Conservation (phyloP, 1,140 invertebrate genomes). For the Lerema accius region DNA sequence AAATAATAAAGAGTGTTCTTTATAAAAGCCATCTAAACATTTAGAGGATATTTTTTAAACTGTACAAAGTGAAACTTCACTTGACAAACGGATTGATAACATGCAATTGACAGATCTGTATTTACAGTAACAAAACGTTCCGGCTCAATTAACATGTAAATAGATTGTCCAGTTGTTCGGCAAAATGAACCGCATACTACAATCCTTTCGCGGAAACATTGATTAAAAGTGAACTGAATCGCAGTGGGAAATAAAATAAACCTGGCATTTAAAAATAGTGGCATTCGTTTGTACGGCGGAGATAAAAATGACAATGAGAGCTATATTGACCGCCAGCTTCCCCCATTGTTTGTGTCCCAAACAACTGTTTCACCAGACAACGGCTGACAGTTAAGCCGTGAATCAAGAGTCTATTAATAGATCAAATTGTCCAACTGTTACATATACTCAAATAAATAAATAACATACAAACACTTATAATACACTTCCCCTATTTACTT, state of each 20-base stretch:
- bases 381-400: neutral
- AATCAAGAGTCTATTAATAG: neutral
- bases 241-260: constrained; percentile 30
- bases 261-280: constrained; percentile 29
- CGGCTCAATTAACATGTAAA: constrained; percentile 28
- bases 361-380: constrained; percentile 17
- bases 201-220: constrained; percentile 25
- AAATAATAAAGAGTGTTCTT: too few species aligned
- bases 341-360: constrained; percentile 20
- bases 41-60: too few species aligned
- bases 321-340: constrained; percentile 17
- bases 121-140: neutral
- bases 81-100: too few species aligned
- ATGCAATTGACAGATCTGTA: constrained; percentile 8
- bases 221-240: constrained; percentile 32
- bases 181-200: constrained; percentile 21
- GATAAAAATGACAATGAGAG: constrained; percentile 31
- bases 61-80: too few species aligned
- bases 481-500: too few species aligned
- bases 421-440: too few species aligned
- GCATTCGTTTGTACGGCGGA: constrained; percentile 25
- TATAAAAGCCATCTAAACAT: too few species aligned
- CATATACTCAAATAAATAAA: too few species aligned
- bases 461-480: too few species aligned
- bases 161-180: constrained; percentile 24